Percentiles rank a stretch among this genome's conserved stretches.
These are phyloP conservation scores for Xiphophorus couchianus DNA, from an alignment of 2,113 vertebrate genomes.

Conservation along the genomic window DNA sequence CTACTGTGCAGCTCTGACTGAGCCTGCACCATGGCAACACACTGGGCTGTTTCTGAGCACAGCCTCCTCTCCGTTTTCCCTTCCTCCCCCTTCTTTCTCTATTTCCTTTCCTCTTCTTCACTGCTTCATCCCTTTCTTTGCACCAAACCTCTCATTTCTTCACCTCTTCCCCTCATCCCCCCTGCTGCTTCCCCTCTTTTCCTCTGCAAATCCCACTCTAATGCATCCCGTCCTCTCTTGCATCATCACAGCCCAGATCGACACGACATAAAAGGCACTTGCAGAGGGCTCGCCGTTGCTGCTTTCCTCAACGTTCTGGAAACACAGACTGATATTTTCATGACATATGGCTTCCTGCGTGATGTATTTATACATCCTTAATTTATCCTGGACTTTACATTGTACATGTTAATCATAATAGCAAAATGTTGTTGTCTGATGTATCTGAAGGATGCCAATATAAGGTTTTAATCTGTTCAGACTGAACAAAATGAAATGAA, in stretches of 20 bases:
- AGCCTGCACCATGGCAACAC: constrained; percentile 81
- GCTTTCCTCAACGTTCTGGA: constrained; percentile 33
- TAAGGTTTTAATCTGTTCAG: background rate
- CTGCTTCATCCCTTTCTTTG: constrained; percentile 37
- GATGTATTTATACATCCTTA: background rate
- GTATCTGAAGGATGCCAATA: background rate
- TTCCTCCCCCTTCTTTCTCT: constrained; percentile 3
- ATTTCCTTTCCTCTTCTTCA: constrained; percentile 22
- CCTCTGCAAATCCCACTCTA: constrained; percentile 15
- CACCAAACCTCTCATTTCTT: constrained; percentile 48
- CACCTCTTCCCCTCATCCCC: constrained; percentile 1
- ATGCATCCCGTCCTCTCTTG: constrained; percentile 45
- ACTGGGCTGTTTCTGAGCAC: constrained; percentile 65
- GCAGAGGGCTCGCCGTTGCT: constrained; percentile 12
- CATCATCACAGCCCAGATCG: constrained; percentile 52
- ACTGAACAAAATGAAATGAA: background rate
- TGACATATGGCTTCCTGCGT: constrained; percentile 17
- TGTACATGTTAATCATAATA: background rate
- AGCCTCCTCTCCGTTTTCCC: constrained; percentile 39
- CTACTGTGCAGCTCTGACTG: constrained; percentile 75
- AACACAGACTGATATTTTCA: constrained; percentile 18
- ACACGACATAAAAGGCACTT: constrained; percentile 54
- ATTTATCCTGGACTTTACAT: constrained; percentile 7
- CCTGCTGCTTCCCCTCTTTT: background rate
- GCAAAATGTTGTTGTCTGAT: background rate